phyloP scores from a whole-genome alignment of 2,888 invertebrate genomes.

The Scelioninae gen. 1 region DNA sequence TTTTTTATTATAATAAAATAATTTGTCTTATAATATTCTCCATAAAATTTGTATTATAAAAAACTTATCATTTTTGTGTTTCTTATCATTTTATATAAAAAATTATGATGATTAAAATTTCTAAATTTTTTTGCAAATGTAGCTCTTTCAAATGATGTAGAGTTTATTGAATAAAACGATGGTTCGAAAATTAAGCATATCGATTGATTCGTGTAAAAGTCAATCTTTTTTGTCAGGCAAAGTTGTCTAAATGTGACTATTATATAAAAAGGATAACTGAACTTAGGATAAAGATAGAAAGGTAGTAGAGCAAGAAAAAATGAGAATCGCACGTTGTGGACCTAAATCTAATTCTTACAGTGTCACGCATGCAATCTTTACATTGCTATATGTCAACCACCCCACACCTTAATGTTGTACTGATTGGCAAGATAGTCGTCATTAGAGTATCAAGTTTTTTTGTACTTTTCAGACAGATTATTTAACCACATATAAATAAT shows the following conservation, averaged over 20 bases:
- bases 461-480: slow-evolving; percentile 17
- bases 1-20: no score
- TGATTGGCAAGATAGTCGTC: slow-evolving; percentile 58
- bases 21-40: no score
- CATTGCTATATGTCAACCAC: slow-evolving; percentile 71
- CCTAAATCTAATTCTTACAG: slow-evolving; percentile 78
- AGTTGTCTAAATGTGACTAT: slow-evolving; percentile 49
- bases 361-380: slow-evolving; percentile 77
- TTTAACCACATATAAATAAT: not conserved
- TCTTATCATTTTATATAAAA: no score
- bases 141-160: no score
- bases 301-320: slow-evolving; percentile 65
- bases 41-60: no score
- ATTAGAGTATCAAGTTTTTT: slow-evolving; percentile 50
- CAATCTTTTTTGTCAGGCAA: slow-evolving; percentile 32
- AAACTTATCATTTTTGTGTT: no score
- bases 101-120: no score
- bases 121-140: no score
- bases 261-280: slow-evolving; percentile 53
- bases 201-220: slow-evolving; percentile 20
- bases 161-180: no score
- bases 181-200: slow-evolving; percentile 33
- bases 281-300: slow-evolving; percentile 62
- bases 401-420: slow-evolving; percentile 68
- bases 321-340: slow-evolving; percentile 67